phyloP scores from a whole-genome alignment of 2,888 invertebrate species.

The Barypeithes pellucidus region DNA sequence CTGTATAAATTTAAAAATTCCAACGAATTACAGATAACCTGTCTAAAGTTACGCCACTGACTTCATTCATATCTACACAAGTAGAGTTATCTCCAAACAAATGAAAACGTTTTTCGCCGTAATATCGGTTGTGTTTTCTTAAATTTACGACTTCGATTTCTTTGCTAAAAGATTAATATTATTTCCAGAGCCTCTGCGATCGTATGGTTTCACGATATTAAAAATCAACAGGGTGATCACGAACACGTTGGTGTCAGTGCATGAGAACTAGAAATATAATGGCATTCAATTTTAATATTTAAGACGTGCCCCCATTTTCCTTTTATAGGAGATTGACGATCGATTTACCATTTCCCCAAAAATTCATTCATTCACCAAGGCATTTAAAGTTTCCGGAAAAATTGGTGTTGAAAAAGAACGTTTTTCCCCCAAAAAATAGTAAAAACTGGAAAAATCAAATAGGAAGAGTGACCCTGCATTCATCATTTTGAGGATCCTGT shows the following conservation, averaged over 20 bases:
- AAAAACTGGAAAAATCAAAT: no score
- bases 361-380: no score
- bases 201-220: conserved; percentile 37
- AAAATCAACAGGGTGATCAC: conserved; percentile 43
- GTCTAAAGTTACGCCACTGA: conserved; percentile 31
- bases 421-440: no score
- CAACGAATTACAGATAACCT: no score
- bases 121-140: conserved; percentile 55
- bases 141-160: conserved; percentile 50
- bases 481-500: no score
- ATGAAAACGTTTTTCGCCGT: conserved; percentile 57
- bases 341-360: no score
- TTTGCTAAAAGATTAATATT: conserved; percentile 52
- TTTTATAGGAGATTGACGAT: no score
- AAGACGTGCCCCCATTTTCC: no score
- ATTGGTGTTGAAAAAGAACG: no score
- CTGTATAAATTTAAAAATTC: no score
- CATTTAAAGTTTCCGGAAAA: no score
- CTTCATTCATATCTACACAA: conserved; percentile 43
- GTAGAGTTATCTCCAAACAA: conserved; percentile 59
- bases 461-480: no score
- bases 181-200: conserved; percentile 32
- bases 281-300: conserved; percentile 20
- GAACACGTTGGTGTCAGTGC: conserved; percentile 23
- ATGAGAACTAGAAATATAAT: conserved; percentile 32